These are phyloP conservation scores for Ochlodes sylvanus DNA, from an alignment of 2,888 invertebrate genomes.

Conservation along the genomic window DNA sequence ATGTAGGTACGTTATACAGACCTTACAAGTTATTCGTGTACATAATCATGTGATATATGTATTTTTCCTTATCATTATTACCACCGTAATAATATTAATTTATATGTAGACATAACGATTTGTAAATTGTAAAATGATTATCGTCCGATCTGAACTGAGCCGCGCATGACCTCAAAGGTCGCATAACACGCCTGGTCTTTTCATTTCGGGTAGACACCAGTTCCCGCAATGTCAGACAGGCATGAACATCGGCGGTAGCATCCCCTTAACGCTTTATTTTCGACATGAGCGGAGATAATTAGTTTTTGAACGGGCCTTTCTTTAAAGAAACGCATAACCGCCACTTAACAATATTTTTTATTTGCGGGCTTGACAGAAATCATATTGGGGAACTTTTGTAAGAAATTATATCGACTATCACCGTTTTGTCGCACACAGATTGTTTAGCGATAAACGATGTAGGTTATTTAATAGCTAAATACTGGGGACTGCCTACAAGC, in stretches of 20 bases:
- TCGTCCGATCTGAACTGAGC: background rate
- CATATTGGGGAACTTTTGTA: conserved; percentile 45
- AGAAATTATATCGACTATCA: conserved; percentile 46
- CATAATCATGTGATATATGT: too few species aligned
- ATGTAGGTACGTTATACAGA: too few species aligned
- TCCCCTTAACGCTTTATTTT: conserved; percentile 28
- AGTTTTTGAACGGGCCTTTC: conserved; percentile 45
- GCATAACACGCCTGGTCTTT: background rate
- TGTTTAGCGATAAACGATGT: background rate
- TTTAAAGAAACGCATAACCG: conserved; percentile 46
- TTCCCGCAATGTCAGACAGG: background rate
- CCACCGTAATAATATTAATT: too few species aligned
- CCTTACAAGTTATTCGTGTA: too few species aligned
- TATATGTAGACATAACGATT: too few species aligned
- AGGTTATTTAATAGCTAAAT: background rate
- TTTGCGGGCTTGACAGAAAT: conserved; percentile 51
- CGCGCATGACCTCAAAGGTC: background rate
- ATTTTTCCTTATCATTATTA: too few species aligned
- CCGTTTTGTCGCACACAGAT: background rate
- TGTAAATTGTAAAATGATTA: background rate
- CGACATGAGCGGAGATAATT: conserved; percentile 45
- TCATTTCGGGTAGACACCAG: too few species aligned
- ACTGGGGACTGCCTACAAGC: background rate
- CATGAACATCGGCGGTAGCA: background rate
- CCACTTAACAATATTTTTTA: conserved; percentile 53